Base-by-base conservation (phyloP, 2,113 vertebrate genomes). In the sheep (Ovis aries) region DNA sequence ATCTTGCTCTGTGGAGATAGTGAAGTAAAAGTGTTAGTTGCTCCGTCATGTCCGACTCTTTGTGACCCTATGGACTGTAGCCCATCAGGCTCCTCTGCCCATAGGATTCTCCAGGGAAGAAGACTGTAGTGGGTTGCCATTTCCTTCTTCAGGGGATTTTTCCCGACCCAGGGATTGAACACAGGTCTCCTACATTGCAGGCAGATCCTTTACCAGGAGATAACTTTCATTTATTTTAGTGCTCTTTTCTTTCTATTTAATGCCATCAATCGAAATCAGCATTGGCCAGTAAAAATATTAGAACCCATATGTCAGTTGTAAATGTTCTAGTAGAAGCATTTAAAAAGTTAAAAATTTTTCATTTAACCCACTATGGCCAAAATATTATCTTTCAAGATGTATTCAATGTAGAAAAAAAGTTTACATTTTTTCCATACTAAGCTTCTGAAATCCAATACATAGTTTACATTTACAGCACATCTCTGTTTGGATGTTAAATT, bases 331-430 rank as follows among this genome's bases (percentile, higher is more conserved):
- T 60, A 90, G 33, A 16, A 94, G 74, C 16, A 91, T 57, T 94
- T 17, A 83, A 91, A 95, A 93, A 57, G 19, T 64, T 71, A 21
- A n/a, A 60, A 3, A 5, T 0, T 50, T 92, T 88, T 90, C 57
- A 90, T 90, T 94, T 91, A 96, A 62, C 5, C 7, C 1, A 84
- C 17, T 81, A 88, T 14, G 13, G 84, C 31, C 50, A 87, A 96
- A 84, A 85, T 93, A 92, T 45, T 50, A 93, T 81, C 71, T 92
- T 97, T 93, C 7, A 84, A 92, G 59, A 96, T 84, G 6, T 50
- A 80, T 1, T 87, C 31, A 71, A 62, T 90, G 6, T 74, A 9
- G 43, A 57, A 81, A 84, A 2, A 14, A 71, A 71, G 67, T 77
- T 96, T 88, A 14, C 6, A n/a, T 45, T 67, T 27, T 71, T 50